Evolutionary conservation across 2,797 vertebrate species (phyloP).

Genomic region (Chelon labrosus): DNA sequence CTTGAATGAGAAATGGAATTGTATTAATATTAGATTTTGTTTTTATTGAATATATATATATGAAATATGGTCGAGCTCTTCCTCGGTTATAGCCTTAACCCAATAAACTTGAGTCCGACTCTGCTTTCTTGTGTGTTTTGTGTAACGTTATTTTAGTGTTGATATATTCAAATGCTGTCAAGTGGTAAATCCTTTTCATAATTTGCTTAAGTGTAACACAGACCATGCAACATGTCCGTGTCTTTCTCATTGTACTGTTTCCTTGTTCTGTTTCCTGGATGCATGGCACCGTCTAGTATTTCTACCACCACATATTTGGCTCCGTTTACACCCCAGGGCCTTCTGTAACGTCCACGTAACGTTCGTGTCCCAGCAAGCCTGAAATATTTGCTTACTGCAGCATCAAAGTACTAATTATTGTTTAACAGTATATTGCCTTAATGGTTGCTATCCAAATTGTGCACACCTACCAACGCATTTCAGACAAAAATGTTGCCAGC

Average conservation of each 20-base stretch:
- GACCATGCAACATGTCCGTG: too few species aligned
- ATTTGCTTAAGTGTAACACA: too few species aligned
- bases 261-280: conserved; percentile 20
- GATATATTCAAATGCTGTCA: too few species aligned
- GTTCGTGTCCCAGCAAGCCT: conserved; percentile 62
- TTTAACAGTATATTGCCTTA: not conserved
- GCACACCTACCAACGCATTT: not conserved
- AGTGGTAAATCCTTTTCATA: too few species aligned
- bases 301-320: not conserved
- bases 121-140: not conserved
- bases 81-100: conserved; percentile 10
- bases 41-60: conserved; percentile 15
- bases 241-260: not conserved
- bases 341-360: not conserved
- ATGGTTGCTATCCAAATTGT: not conserved
- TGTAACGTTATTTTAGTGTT: not conserved
- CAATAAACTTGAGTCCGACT: conserved; percentile 42
- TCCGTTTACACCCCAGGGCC: not conserved
- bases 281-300: not conserved
- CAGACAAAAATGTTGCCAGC: not conserved
- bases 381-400: not conserved
- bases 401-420: not conserved
- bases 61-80: conserved; percentile 2
- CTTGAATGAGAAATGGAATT: not conserved
- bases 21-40: not conserved